A percentile compares a stretch with the other conserved stretches of the same genome.
Evolutionary conservation across 2,888 invertebrate species (phyloP).

Genomic region (Tenthredo mesomela): DNA sequence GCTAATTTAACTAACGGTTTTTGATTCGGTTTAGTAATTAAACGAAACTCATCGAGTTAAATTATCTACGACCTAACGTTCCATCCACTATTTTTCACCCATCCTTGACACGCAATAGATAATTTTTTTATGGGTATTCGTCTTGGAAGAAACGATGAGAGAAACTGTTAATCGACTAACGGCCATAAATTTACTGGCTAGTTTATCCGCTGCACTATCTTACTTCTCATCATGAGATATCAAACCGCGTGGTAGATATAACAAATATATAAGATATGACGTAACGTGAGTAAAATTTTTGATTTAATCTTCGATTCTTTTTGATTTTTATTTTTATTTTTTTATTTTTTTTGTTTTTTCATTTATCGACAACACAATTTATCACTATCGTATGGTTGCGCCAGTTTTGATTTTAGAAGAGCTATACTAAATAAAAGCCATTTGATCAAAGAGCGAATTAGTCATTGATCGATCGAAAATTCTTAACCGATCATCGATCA

Average conservation of each 20-base stretch:
- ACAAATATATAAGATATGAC: not conserved
- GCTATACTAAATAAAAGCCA: not conserved
- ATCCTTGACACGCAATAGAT: not conserved
- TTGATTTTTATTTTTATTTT: not conserved
- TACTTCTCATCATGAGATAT: not conserved
- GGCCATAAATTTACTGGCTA: not conserved
- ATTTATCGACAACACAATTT: not conserved
- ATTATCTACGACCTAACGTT: not conserved
- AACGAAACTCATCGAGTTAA: not conserved
- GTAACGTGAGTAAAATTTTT: conserved; percentile 12
- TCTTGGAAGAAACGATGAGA: not conserved
- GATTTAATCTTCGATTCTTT: not conserved
- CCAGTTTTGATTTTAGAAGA: not conserved
- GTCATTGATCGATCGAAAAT: conserved; percentile 29
- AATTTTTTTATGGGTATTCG: not conserved
- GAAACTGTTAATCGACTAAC: conserved; percentile 28
- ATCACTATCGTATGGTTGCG: not conserved
- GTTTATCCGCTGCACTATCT: not conserved
- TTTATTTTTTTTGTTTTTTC: not conserved
- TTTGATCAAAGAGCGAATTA: not conserved
- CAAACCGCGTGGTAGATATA: not conserved
- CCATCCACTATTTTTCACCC: not conserved
- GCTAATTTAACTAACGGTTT: conserved; percentile 17
- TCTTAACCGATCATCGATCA: not conserved
- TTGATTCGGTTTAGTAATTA: conserved; percentile 18